Evolutionary conservation across 2,113 vertebrate genomes (phyloP), one percentile per base, ranked within the genome.

Genomic region (Gopherus flavomarginatus): DNA sequence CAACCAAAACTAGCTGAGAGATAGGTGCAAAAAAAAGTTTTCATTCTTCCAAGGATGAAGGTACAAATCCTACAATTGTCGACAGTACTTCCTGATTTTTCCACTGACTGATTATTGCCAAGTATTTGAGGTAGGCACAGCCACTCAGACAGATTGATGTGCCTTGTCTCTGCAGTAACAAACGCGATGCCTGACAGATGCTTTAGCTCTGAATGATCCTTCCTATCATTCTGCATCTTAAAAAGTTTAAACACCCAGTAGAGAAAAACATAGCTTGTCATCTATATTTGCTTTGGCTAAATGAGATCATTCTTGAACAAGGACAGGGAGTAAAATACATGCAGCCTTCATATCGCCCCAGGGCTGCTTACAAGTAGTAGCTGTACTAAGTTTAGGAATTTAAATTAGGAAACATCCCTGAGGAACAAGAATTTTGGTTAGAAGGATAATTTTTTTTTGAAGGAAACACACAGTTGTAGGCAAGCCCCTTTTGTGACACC

Each of bases 81-180:
- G 50, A 50, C 95, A 11, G 47, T 94, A 84, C 85, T 96, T 96
- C 92, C 87, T 96, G 94, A 0, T 96, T 96, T 94, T 96, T 97
- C 95, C 95, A 90, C 81, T 49, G 80, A 59, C 84, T 96, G 93
- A 96, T 97, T 92, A 94, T 95, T 94, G 96, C 95, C 96, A 97
- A 97, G 95, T 91, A 95, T 96, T 96, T 94, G 85, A 93, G 95
- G 96, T 79, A 96, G 90, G 88, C 93, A 93, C 86, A 88, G 94
- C 93, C 97, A 92, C 96, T 94, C 96, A 83, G 80, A 85, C 88
- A 92, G 94, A 97, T 94, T 97, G 93, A 97, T 97, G 91, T 94
- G 54, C 91, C 91, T 95, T 93, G 92, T 97, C 94, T 96, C 92
- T 90, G 88, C 56, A 22, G 65, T 97, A 96, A 97, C 94, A 97